Evolutionary conservation across 2,113 vertebrate genomes (phyloP).

Genomic region (Boleophthalmus pectinirostris): DNA sequence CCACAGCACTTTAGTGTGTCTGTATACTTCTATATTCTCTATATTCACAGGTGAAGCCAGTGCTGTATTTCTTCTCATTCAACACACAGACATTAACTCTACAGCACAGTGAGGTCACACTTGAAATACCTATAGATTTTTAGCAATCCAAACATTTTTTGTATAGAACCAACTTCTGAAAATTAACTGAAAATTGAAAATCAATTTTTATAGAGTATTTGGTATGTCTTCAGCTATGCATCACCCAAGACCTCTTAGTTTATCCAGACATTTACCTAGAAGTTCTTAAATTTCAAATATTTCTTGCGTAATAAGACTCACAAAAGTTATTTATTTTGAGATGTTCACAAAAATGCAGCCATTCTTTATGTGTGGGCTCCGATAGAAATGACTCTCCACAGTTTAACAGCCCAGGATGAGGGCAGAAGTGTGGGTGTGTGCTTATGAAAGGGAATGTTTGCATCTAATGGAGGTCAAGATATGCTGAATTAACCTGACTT

Average conservation of each 20-base stretch:
- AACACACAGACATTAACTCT: background rate
- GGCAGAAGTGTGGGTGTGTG: background rate
- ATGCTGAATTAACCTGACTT: background rate
- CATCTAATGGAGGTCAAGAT: constrained; percentile 11
- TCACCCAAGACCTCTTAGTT: background rate
- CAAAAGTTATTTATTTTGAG: background rate
- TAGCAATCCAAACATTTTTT: background rate
- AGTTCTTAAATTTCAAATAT: background rate
- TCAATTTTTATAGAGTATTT: background rate
- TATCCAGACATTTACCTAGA: background rate
- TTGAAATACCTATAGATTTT: background rate
- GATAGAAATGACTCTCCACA: constrained; percentile 30
- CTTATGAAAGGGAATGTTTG: constrained; percentile 8
- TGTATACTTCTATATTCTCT: background rate
- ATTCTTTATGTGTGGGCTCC: constrained; percentile 9
- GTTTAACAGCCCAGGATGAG: constrained; percentile 13
- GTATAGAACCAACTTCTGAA: background rate
- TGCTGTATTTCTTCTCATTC: background rate
- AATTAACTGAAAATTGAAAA: background rate
- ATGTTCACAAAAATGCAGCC: background rate
- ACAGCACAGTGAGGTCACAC: background rate
- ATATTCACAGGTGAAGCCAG: background rate
- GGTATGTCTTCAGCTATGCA: background rate
- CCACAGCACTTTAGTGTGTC: background rate
- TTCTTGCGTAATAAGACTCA: background rate